A percentile compares a stretch with the other conserved stretches of the same genome.
Evolutionary conservation across 2,797 vertebrate species (phyloP).

Genomic region (Cossypha polioptera): DNA sequence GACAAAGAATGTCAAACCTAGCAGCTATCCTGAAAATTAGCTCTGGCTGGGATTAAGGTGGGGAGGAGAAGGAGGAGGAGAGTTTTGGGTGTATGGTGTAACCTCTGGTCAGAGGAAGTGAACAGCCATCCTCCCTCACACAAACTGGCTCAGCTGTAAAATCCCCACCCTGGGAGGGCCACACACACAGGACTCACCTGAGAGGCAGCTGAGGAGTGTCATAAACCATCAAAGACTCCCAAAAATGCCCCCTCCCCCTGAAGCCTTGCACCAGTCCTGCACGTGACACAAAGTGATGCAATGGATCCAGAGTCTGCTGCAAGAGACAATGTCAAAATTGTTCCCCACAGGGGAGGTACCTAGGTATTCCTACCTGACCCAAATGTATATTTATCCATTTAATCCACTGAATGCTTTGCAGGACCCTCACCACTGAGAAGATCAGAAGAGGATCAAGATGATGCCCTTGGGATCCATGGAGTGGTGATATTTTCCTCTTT

Average conservation of each 20-base stretch:
- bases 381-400: not conserved
- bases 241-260: not conserved
- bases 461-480: not conserved
- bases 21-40: not conserved
- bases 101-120: not conserved
- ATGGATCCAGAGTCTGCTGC: not conserved
- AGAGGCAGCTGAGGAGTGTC: not conserved
- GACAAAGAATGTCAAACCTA: not conserved
- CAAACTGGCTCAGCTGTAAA: not conserved
- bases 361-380: not conserved
- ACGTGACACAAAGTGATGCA: accelerated
- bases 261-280: not conserved
- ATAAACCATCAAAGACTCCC: not conserved
- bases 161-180: too few species aligned
- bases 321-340: not conserved
- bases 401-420: not conserved
- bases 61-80: not conserved
- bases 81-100: not conserved
- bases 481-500: not conserved
- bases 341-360: not conserved
- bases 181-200: accelerated
- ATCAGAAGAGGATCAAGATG: not conserved
- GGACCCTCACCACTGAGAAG: accelerated
- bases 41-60: not conserved
- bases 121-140: not conserved